Percentiles rank a stretch among this genome's conserved stretches.
Evolutionary conservation across 2,797 vertebrate genomes (phyloP).

Genomic region (Mus minutoides): DNA sequence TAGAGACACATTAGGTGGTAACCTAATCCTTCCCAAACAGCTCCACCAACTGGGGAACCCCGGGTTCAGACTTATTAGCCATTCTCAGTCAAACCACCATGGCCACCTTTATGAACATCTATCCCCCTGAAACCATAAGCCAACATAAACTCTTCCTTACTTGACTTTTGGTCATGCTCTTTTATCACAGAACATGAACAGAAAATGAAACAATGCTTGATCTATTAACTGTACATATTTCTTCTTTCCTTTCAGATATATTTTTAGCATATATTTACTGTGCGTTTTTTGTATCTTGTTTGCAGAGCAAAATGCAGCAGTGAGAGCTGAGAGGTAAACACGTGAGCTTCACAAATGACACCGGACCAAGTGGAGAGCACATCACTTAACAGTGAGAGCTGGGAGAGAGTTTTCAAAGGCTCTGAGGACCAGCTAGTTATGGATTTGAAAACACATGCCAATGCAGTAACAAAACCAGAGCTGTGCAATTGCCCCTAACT

Average conservation of each 20-base stretch:
- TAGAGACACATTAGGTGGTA: no score
- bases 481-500: slow-evolving; percentile 37
- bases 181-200: not conserved
- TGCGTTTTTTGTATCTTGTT: not conserved
- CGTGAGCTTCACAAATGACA: not conserved
- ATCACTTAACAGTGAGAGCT: not conserved
- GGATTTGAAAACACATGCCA: slow-evolving; percentile 28
- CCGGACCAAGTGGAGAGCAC: not conserved
- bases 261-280: not conserved
- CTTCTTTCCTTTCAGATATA: not conserved
- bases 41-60: not conserved
- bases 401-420: not conserved
- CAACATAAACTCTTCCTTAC: not conserved
- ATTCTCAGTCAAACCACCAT: not conserved
- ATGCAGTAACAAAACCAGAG: slow-evolving; percentile 10
- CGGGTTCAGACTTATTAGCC: not conserved
- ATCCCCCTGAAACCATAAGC: not conserved
- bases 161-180: not conserved
- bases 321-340: not conserved
- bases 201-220: not conserved
- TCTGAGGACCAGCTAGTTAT: not conserved
- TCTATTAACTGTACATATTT: not conserved
- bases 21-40: not conserved
- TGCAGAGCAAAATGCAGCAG: not conserved
- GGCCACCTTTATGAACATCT: not conserved